These are phyloP conservation scores for Apamea sordens DNA, from an alignment of 2,888 invertebrate genomes.

Conservation along the genomic window DNA sequence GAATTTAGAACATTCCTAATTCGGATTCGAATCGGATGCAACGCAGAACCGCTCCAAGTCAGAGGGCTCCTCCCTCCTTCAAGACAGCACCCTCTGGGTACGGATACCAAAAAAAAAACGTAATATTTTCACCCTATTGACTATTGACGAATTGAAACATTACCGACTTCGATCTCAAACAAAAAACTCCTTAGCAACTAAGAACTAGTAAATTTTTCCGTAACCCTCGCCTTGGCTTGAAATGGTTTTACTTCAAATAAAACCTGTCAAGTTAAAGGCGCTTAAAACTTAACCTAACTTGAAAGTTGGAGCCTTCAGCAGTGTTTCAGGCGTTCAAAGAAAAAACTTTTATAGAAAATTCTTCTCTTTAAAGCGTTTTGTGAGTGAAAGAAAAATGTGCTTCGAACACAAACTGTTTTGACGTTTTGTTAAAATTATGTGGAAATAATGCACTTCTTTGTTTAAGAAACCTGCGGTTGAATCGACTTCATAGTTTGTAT, in stretches of 20 bases:
- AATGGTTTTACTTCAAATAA: conserved; percentile 61
- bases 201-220: conserved; percentile 43
- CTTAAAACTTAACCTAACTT: conserved; percentile 62
- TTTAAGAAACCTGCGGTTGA: neutral
- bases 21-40: neutral
- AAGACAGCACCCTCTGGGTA: no score
- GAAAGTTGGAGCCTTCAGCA: conserved; percentile 55
- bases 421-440: conserved; percentile 8
- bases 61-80: no score
- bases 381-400: conserved; percentile 34
- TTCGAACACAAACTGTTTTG: conserved; percentile 7
- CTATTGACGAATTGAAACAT: conserved; percentile 1
- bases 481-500: neutral
- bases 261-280: conserved; percentile 58
- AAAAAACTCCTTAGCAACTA: conserved; percentile 34
- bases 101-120: neutral
- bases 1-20: neutral
- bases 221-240: conserved; percentile 18
- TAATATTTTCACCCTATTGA: neutral
- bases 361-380: conserved; percentile 50
- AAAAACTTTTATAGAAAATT: conserved; percentile 62
- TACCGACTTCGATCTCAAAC: conserved; percentile 28
- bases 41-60: neutral
- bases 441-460: neutral
- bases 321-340: conserved; percentile 62